Base-by-base conservation (phyloP, 2,113 vertebrate genomes). In the Herpetotheres cachinnans region DNA sequence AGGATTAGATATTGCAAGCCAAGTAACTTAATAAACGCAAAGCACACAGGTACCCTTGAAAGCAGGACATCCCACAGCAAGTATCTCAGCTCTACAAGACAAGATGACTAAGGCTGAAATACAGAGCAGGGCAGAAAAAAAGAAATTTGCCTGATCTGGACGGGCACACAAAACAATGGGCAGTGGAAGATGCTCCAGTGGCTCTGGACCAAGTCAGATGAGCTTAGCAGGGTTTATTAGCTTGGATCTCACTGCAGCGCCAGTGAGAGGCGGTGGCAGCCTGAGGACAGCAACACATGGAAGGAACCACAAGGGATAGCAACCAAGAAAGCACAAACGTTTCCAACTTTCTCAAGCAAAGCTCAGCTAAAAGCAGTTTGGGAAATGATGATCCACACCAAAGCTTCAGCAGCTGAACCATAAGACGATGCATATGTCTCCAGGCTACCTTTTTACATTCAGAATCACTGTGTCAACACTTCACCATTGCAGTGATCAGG, bases 321-420 rank as follows among this genome's bases (percentile, higher is more conserved):
- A 55, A 38, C 5, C 30, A 71, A 25, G 0, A 0, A n/a, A 78
- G 54, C 47, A 73, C 70, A 67, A 50, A 40, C 0, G 0, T 46
- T 78, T 78, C 36, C 55, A 63, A 40, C 25, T 25, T 74, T 29
- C 14, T 65, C 14, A 80, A 67, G 58, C 17, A 61, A 89, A 76
- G 32, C 52, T 89, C 54, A 58, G 32, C 47, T 78, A 32, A 86
- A 71, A 72, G 42, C 18, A 73, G 18, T 8, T 21, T 62, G 29
- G 56, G 29, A 90, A 86, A 90, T 2, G 7, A 61, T 22, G 25
- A 61, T 46, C 29, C 25, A 47, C 36, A 42, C 8, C 34, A 69
- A 78, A 86, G 40, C n/a, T 59, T 38, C 67, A 55, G 50, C 25
- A 76, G 62, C 79, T 56, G 49, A 71, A 55, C 27, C 0, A 0